Base-by-base conservation (phyloP, 2,113 vertebrate genomes). In the Erythrolamprus reginae region DNA sequence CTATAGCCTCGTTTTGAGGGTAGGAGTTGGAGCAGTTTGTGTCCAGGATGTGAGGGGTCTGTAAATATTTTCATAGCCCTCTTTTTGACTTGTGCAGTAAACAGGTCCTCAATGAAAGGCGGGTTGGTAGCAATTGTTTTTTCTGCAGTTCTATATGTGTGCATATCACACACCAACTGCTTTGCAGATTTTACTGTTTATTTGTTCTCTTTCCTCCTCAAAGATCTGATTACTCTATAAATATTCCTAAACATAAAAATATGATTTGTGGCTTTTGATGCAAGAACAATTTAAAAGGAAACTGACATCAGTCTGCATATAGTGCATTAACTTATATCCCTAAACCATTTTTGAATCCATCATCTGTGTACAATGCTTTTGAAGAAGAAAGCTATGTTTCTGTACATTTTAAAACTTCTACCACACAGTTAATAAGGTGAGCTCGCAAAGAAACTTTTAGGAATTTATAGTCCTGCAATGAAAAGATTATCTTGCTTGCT, bases 401-500 rank as follows among this genome's bases (percentile, higher is more conserved):
- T 55, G 9, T 42, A 50, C 6, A 33, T 2, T 10, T 53, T 50
- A 61, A 45, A 83, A 83, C 17, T 51, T 24, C 13, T 61, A 82
- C 33, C 21, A n/a, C 3, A 19, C 19, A 65, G 94, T 92, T 92
- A 90, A 58, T 19, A n/a, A 28, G 28, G 4, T 33, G 47, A 26
- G 0, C 12, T 94, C 92, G 42, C 21, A 55, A 2, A 38, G 21
- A 77, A 82, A 53, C 52, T 47, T 0, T 77, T 58, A 92, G 84
- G 89, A 93, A 61, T 65, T 58, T 77, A 0, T 26, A 0, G 65
- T 17, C 33, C 85, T 93, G 55, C 83, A 84, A 86, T 92, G 48
- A 45, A 88, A 94, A 92, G 56, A 90, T 51, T 38, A 28, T 88
- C 85, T 90, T 61, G 15, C 24, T 89, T 96, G 90, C 26, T 48